Conservation (phyloP, 1,140 invertebrate genomes). For the Orius insidiosus region DNA sequence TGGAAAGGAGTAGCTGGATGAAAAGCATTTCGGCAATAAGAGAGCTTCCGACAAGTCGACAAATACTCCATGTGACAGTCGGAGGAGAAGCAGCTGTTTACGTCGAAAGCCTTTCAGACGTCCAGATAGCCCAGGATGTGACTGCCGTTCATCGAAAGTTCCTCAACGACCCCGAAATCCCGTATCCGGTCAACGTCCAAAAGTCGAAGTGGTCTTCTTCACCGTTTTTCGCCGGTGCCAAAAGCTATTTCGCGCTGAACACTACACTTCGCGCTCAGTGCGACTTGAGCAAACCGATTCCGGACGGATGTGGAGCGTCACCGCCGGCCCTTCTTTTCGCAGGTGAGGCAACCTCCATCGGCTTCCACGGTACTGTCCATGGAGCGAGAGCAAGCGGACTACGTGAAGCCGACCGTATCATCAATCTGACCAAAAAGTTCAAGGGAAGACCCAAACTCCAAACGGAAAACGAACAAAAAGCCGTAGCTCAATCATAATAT, state of each 20-base stretch:
- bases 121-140: constrained; percentile 19
- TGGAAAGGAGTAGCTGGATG: constrained; percentile 46
- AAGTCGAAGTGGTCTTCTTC: constrained; percentile 52
- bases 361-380: constrained; percentile 58
- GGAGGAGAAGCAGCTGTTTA: constrained; percentile 35
- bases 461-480: neutral
- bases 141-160: constrained; percentile 1
- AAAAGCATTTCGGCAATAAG: constrained; percentile 45
- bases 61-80: constrained; percentile 36
- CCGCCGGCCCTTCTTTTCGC: constrained; percentile 56
- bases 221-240: constrained; percentile 48
- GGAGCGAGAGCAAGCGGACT: constrained; percentile 64
- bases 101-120: constrained; percentile 50
- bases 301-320: constrained; percentile 35
- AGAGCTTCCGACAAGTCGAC: constrained; percentile 44
- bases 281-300: constrained; percentile 43
- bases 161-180: constrained; percentile 20
- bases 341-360: constrained; percentile 67
- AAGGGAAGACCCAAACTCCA: neutral
- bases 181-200: constrained; percentile 43
- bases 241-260: constrained; percentile 46
- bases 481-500: neutral
- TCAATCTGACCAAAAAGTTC: constrained; percentile 22
- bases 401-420: constrained; percentile 57
- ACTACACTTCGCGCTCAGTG: constrained; percentile 32